Percentiles rank a stretch among this genome's conserved stretches.
These are phyloP conservation scores for Cylas formicarius DNA, from an alignment of 1,140 invertebrate species.

Conservation along the genomic window DNA sequence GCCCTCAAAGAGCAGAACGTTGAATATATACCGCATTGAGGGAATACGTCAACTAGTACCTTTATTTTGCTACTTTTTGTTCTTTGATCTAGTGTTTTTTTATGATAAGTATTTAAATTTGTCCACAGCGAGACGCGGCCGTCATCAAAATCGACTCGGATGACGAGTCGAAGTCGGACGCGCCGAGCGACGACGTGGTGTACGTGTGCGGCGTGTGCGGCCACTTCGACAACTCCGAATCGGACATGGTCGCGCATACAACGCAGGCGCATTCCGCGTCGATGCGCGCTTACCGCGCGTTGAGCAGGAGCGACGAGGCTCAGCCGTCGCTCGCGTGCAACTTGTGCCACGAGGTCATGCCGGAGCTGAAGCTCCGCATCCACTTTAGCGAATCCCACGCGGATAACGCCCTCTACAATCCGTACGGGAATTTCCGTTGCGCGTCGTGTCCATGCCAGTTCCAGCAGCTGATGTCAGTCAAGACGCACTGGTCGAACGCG, in stretches of 20 bases:
- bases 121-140: too few species aligned
- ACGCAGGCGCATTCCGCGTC: slow-evolving; percentile 3
- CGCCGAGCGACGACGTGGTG: slow-evolving; percentile 11
- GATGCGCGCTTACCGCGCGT: slow-evolving; percentile 13
- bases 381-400: slow-evolving; percentile 17
- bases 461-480: too few species aligned
- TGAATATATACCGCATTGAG: too few species aligned
- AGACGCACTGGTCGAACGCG: too few species aligned
- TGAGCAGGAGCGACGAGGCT: slow-evolving; percentile 13
- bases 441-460: too few species aligned
- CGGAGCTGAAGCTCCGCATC: slow-evolving; percentile 16
- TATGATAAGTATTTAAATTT: too few species aligned
- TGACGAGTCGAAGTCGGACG: slow-evolving; percentile 15
- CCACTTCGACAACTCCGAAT: slow-evolving; percentile 11
- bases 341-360: slow-evolving; percentile 16
- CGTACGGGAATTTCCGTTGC: too few species aligned
- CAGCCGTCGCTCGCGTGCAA: slow-evolving; percentile 14
- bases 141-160: slow-evolving; percentile 2
- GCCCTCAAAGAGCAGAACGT: too few species aligned
- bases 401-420: slow-evolving; percentile 1
- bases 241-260: slow-evolving; percentile 9
- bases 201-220: slow-evolving; percentile 22
- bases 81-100: too few species aligned
- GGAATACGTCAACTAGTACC: too few species aligned
- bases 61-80: too few species aligned